Evolutionary conservation across 64 coral and sea anemone genomes (phyloP).

Genomic region (Montipora capricornis): DNA sequence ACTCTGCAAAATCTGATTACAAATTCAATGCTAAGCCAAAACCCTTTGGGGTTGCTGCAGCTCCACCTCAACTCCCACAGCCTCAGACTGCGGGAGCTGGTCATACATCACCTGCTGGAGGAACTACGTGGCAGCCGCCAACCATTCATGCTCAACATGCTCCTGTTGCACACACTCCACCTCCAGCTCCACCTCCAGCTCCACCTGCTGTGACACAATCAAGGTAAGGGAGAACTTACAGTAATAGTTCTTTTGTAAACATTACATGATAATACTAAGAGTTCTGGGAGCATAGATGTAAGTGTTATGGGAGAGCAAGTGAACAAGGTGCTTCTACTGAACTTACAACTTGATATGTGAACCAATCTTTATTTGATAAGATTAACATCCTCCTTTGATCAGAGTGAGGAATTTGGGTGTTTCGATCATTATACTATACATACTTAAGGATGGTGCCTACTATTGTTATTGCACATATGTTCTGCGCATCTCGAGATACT

Average conservation of each 20-base stretch:
- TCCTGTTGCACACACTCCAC: conserved; percentile 7
- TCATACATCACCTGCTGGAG: conserved; percentile 57
- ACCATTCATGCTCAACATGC: conserved; percentile 20
- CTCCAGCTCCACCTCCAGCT: conserved; percentile 33
- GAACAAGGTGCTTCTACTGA: too few species aligned
- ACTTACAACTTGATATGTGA: too few species aligned
- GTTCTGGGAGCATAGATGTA: too few species aligned
- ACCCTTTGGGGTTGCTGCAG: conserved; percentile 84
- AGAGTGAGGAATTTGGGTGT: too few species aligned
- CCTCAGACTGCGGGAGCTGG: conserved; percentile 51
- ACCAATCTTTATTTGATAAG: too few species aligned
- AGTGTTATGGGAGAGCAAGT: too few species aligned
- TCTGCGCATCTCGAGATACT: too few species aligned
- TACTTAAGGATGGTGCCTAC: too few species aligned
- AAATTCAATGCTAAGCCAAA: conserved; percentile 96
- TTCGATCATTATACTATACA: too few species aligned
- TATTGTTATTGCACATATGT: too few species aligned
- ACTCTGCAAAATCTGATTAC: conserved; percentile 82
- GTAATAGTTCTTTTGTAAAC: background rate
- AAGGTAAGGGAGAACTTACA: background rate
- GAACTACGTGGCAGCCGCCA: conserved; percentile 39
- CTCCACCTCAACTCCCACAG: conserved; percentile 12
- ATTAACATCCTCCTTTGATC: too few species aligned
- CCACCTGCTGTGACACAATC: background rate
- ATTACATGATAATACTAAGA: too few species aligned